These are phyloP conservation scores for Coelinius sp. DNA, from an alignment of 2,888 invertebrate genomes.

Conservation along the genomic window DNA sequence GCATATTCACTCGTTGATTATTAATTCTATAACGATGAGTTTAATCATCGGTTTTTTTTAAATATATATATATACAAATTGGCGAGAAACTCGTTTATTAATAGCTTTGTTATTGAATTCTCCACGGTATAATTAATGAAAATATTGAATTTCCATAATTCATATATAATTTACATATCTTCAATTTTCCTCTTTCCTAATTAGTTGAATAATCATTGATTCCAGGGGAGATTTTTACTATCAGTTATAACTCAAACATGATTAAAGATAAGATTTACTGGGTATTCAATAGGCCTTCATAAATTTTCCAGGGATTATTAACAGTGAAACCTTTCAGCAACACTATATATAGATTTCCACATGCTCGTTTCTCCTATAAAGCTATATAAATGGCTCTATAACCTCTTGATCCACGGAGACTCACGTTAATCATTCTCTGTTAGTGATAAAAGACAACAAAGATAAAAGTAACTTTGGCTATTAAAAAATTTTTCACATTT, in stretches of 20 bases:
- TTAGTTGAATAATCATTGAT: too few relatives aligned
- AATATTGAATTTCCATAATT: background rate
- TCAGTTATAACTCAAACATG: too few relatives aligned
- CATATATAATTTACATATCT: too few relatives aligned
- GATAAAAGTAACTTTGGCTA: background rate
- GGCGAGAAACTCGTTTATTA: background rate
- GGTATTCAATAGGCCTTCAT: constrained; percentile 1
- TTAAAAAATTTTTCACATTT: background rate
- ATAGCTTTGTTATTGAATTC: background rate
- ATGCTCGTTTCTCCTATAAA: background rate
- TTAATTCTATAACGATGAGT: constrained; percentile 46
- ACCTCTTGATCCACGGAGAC: constrained; percentile 7
- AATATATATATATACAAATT: background rate
- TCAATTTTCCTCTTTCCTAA: too few relatives aligned
- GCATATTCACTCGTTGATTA: constrained; percentile 32
- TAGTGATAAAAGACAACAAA: background rate
- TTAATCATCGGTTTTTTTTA: constrained; percentile 38
- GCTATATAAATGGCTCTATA: constrained; percentile 16
- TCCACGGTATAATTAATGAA: background rate
- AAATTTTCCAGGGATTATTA: constrained; percentile 9
- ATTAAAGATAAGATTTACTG: background rate
- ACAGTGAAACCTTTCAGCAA: constrained; percentile 19
- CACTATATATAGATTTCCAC: background rate
- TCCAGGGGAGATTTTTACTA: too few relatives aligned
- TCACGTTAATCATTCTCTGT: background rate